Evolutionary conservation across 2,888 invertebrate species (phyloP).

Genomic region (Shargacucullia verbasci): DNA sequence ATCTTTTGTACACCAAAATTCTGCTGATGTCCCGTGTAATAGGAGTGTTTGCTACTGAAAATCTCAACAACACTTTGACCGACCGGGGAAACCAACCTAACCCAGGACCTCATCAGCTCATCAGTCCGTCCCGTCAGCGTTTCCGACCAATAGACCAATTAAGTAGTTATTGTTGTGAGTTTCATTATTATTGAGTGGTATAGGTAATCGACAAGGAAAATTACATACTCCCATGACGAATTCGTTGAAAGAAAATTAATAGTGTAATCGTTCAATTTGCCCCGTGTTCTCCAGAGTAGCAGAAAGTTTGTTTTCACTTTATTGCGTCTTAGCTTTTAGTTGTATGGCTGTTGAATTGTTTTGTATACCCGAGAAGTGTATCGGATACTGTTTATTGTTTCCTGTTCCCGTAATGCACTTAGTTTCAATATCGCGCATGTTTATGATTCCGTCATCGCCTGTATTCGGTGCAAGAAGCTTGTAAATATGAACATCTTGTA

Average conservation of each 20-base stretch:
- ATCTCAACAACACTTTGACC: too few relatives aligned
- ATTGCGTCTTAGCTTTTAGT: constrained; percentile 33
- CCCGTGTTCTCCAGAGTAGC: too few relatives aligned
- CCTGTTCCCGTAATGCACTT: constrained; percentile 44
- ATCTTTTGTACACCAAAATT: too few relatives aligned
- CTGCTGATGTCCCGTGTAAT: too few relatives aligned
- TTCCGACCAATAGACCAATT: too few relatives aligned
- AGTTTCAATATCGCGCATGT: constrained; percentile 52
- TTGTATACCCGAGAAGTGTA: constrained; percentile 27
- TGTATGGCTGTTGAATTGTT: constrained; percentile 30
- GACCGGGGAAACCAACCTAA: too few relatives aligned
- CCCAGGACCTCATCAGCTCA: too few relatives aligned
- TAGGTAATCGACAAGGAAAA: background rate
- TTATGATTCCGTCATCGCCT: constrained; percentile 46
- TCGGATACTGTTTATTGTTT: constrained; percentile 55
- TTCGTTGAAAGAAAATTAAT: background rate
- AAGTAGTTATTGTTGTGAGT: constrained; percentile 2
- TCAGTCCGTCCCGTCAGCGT: too few relatives aligned
- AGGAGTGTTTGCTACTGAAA: too few relatives aligned
- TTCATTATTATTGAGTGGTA: constrained; percentile 1
- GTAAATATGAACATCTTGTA: constrained; percentile 37
- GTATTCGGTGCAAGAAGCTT: constrained; percentile 25
- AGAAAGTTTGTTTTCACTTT: too few relatives aligned
- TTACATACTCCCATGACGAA: background rate
- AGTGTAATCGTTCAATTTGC: background rate